These are phyloP conservation scores for Sinelater perroti DNA, from an alignment of 2,888 invertebrate species.

Conservation along the genomic window DNA sequence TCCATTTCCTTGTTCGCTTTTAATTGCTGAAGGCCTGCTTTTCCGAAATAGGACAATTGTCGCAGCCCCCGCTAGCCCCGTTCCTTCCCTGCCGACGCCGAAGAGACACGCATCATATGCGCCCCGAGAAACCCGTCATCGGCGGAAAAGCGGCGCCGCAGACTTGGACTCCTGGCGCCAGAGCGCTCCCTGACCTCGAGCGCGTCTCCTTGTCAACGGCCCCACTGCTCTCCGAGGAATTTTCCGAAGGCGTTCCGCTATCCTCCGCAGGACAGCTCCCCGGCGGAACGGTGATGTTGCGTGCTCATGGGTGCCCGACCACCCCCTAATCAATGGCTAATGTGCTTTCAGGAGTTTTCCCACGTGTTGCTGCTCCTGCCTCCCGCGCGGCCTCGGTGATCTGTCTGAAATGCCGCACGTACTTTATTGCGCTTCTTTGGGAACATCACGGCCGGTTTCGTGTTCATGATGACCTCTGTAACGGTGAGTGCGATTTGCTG, in stretches of 20 bases:
- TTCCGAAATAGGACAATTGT: too few species aligned
- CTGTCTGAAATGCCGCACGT: constrained; percentile 25
- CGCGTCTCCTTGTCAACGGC: constrained; percentile 34
- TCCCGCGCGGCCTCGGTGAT: constrained; percentile 15
- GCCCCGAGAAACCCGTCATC: constrained; percentile 23
- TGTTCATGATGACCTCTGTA: constrained; percentile 34
- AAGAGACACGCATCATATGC: constrained; percentile 8
- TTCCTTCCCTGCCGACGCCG: background rate
- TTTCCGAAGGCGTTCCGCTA: constrained; percentile 20
- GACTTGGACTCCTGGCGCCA: constrained; percentile 37
- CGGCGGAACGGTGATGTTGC: constrained; percentile 13
- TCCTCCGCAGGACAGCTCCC: constrained; percentile 13
- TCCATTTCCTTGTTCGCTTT: too few species aligned
- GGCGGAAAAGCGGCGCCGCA: constrained; percentile 38
- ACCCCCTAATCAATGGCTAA: constrained; percentile 9
- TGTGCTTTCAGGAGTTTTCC: constrained; percentile 10
- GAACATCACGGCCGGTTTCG: constrained; percentile 18
- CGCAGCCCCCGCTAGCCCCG: too few species aligned
- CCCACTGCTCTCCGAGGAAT: constrained; percentile 13
- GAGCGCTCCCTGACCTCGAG: constrained; percentile 32
- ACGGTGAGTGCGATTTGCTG: constrained; percentile 32
- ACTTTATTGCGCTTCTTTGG: constrained; percentile 16
- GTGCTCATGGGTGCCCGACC: background rate
- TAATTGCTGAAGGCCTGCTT: too few species aligned
- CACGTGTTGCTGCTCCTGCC: constrained; percentile 10